Evolutionary conservation across 2,888 invertebrate genomes (phyloP), one percentile per base, ranked within the genome.

Genomic region (Poecilobothrus nobilitatus): DNA sequence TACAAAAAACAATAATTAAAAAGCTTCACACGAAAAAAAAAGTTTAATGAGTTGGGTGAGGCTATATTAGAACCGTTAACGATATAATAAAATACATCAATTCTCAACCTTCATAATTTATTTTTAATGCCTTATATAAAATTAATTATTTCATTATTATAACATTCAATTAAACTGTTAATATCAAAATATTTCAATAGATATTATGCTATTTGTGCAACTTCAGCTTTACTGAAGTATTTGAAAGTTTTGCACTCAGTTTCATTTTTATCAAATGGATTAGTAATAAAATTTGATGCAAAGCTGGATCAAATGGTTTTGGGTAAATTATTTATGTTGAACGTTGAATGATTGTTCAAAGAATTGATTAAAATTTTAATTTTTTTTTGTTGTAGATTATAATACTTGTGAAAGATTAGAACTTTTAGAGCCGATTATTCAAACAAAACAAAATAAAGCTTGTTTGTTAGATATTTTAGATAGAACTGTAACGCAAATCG

Each of bases 141-240:
- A n/a, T n/a, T n/a, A n/a, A n/a, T n/a, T n/a, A n/a, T n/a, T n/a
- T n/a, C n/a, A n/a, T n/a, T n/a, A n/a, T n/a, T n/a, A n/a, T n/a
- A n/a, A n/a, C n/a, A n/a, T n/a, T n/a, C n/a, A n/a, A n/a, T n/a
- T n/a, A n/a, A n/a, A n/a, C n/a, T n/a, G n/a, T n/a, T 44, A 44
- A 44, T 10, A 9, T 44, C 15, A 44, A 34, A 37, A 37, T 37
- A 53, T 53, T 18, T 6, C 9, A 53, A 53, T 12, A 95, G 94
- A 76, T 94, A 92, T 79, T 95, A 95, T 77, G 91, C 93, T 18
- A 79, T 96, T 68, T 88, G 95, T 12, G 89, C 95, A 1, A 88
- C 89, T n/a, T 88, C 92, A 20, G 95, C 94, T 5, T 84, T 96
- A 4, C 78, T 96, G 6, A 91, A 90, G 76, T 95, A 95, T 79